Conservation (phyloP, 2,797 vertebrate species). For the Megalops cyprinoides region DNA sequence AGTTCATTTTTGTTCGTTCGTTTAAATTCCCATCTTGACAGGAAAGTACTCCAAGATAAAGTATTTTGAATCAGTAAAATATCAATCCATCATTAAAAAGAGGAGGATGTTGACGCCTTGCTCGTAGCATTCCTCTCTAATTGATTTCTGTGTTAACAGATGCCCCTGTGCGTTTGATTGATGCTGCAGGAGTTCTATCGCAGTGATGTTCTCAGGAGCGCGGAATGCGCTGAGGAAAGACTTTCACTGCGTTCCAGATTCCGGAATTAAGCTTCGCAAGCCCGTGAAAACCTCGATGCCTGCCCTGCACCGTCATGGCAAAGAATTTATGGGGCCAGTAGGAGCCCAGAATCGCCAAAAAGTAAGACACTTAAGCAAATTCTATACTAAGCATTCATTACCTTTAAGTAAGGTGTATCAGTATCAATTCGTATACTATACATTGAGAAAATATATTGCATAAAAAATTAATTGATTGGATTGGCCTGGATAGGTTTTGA, state of each 20-base stretch:
- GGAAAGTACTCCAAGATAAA: not conserved
- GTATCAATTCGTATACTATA: too few species aligned
- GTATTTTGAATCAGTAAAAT: not conserved
- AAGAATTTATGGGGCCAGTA: constrained; percentile 29
- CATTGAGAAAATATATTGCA: too few species aligned
- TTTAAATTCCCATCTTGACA: not conserved
- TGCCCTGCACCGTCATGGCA: not conserved
- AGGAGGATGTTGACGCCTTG: not conserved
- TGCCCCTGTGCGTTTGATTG: not conserved
- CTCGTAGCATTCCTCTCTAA: constrained; percentile 22
- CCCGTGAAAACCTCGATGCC: not conserved
- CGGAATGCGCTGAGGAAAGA: constrained; percentile 17
- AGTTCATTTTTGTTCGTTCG: not conserved
- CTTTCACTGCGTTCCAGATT: constrained; percentile 2
- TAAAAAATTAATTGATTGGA: too few species aligned
- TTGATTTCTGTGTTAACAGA: too few species aligned
- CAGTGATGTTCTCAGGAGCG: constrained; percentile 3
- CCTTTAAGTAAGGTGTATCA: not conserved
- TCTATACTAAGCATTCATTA: not conserved
- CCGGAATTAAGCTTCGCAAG: not conserved
- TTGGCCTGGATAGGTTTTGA: too few species aligned
- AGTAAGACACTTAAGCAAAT: not conserved
- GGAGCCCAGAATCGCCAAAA: not conserved
- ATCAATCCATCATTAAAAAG: not conserved
- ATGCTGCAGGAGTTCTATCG: not conserved